phyloP scores from a whole-genome alignment of 2,797 vertebrate genomes.

The Falco berigora region DNA sequence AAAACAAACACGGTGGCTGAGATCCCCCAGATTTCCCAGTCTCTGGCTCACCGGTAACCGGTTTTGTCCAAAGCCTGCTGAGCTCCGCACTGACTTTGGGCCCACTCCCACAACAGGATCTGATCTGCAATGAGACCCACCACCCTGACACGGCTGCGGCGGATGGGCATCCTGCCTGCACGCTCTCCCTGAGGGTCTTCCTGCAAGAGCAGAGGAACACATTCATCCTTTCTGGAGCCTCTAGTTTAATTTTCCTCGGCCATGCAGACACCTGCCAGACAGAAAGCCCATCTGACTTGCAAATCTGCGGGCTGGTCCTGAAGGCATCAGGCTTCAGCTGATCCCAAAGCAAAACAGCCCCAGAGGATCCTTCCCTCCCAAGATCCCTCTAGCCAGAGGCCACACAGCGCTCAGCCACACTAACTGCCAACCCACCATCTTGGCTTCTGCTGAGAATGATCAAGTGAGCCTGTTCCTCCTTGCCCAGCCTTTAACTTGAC shows the following conservation, averaged over 20 bases:
- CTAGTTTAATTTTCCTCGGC: accelerated
- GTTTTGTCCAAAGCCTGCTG: neutral
- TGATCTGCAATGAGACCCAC: neutral
- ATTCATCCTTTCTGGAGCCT: too few relatives aligned
- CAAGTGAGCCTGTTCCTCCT: neutral
- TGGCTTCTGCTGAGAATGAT: neutral
- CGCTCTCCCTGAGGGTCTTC: neutral
- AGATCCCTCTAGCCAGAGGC: neutral
- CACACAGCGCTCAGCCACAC: neutral
- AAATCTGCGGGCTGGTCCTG: neutral
- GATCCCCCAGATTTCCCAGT: accelerated
- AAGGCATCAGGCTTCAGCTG: neutral
- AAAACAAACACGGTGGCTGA: accelerated
- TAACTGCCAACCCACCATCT: neutral
- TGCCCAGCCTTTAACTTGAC: neutral
- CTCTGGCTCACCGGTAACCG: neutral
- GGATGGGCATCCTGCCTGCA: neutral
- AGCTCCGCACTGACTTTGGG: neutral
- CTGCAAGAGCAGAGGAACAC: neutral
- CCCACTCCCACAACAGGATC: neutral
- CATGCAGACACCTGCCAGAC: neutral
- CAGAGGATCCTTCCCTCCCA: neutral
- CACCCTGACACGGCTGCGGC: neutral
- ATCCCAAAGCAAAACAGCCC: neutral
- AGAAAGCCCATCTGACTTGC: neutral